Evolutionary conservation across 2,797 vertebrate genomes (phyloP).

Genomic region (Phoxinus dragarum): DNA sequence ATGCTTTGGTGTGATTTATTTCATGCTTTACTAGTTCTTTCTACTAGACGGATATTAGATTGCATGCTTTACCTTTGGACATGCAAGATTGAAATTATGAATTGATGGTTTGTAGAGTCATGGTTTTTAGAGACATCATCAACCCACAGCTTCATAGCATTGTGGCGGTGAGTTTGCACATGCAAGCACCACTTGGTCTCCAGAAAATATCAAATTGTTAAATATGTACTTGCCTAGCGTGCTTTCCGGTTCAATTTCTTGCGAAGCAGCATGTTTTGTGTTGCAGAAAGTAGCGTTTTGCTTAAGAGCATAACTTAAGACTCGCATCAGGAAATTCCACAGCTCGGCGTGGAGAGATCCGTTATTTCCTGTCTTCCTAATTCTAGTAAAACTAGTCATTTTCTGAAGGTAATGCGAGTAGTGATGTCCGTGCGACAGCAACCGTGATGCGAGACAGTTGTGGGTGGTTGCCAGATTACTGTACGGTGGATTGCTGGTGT

Average conservation of each 20-base stretch:
- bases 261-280: slow-evolving; percentile 3
- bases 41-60: background rate
- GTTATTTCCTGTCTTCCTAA: slow-evolving; percentile 26
- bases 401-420: background rate
- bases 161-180: background rate
- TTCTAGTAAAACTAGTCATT: background rate
- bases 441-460: background rate
- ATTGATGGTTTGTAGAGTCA: background rate
- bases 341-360: background rate
- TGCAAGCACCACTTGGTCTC: background rate
- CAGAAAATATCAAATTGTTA: background rate
- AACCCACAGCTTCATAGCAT: background rate
- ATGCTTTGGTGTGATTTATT: background rate
- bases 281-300: background rate
- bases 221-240: background rate
- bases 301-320: slow-evolving; percentile 27
- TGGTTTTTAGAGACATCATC: background rate
- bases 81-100: background rate
- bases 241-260: background rate
- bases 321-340: slow-evolving; percentile 13
- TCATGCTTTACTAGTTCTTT: background rate
- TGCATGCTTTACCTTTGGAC: background rate
- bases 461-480: no score
- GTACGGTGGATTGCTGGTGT: background rate
- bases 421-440: background rate